Conservation (phyloP, 2,888 invertebrate genomes). For the Pristionchus mayeri region DNA sequence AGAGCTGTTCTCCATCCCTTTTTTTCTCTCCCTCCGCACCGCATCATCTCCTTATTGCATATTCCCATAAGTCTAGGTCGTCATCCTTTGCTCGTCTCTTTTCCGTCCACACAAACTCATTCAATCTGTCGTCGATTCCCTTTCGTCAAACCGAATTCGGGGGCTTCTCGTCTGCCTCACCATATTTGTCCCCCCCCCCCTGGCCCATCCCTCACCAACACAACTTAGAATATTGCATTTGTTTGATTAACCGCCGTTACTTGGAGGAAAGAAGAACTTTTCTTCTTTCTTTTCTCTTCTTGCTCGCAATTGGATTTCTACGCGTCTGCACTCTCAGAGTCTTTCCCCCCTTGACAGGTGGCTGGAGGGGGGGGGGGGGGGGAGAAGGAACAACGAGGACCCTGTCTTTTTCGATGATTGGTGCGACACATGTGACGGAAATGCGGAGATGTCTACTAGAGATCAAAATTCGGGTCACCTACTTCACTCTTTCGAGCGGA, state of each 20-base stretch:
- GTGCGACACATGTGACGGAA: too few species aligned
- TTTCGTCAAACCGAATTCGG: constrained; percentile 31
- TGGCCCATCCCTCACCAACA: constrained; percentile 31
- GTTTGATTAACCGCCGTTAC: constrained; percentile 48
- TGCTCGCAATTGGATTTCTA: background rate
- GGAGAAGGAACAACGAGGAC: too few species aligned
- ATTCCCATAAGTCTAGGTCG: background rate
- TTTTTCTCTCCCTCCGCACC: background rate
- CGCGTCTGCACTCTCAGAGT: constrained; percentile 1
- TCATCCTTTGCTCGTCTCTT: background rate
- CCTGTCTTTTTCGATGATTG: too few species aligned
- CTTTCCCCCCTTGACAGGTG: background rate
- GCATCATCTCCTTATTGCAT: constrained; percentile 36
- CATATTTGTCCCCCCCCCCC: constrained; percentile 27
- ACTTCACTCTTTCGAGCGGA: too few species aligned
- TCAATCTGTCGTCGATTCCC: constrained; percentile 34
- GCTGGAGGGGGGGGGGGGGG: background rate
- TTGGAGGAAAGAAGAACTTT: constrained; percentile 36
- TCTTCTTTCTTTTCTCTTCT: background rate
- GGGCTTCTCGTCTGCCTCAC: background rate
- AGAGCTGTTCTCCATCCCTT: constrained; percentile 12
- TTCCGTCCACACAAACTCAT: constrained; percentile 37
- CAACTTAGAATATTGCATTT: constrained; percentile 50
- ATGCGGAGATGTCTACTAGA: too few species aligned
- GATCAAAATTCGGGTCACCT: too few species aligned